These are phyloP conservation scores for Austrofundulus limnaeus DNA, from an alignment of 2,113 vertebrate genomes.

Conservation along the genomic window DNA sequence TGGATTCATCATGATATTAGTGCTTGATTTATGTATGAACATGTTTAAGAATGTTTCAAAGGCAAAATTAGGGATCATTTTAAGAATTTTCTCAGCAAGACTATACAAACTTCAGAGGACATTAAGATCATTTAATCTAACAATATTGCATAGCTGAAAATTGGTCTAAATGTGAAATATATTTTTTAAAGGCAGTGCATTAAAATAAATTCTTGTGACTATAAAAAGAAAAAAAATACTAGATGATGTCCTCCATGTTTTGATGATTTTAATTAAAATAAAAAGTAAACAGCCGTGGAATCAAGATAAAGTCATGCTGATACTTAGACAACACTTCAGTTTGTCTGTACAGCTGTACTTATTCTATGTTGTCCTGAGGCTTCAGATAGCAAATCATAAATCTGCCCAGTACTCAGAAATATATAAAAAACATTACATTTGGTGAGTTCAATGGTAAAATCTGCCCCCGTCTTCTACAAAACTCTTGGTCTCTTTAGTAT, in stretches of 20 bases:
- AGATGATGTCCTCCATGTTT: background rate
- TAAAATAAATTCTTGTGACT: background rate
- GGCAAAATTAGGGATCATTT: no score
- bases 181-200: no score
- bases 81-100: no score
- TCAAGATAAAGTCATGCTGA: background rate
- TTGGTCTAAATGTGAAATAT: no score
- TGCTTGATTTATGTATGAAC: constrained; percentile 2
- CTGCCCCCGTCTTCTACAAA: constrained; percentile 11
- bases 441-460: constrained; percentile 18
- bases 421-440: constrained; percentile 1
- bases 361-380: constrained; percentile 2
- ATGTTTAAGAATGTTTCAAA: constrained; percentile 6
- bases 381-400: background rate
- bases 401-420: background rate
- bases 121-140: no score
- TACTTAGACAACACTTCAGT: background rate
- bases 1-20: constrained; percentile 17
- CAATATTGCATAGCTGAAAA: no score
- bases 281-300: background rate
- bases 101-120: no score
- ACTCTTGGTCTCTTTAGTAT: constrained; percentile 23
- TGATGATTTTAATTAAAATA: constrained; percentile 1
- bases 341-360: constrained; percentile 1
- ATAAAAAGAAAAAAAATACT: no score